Evolutionary conservation across 2,113 vertebrate genomes (phyloP), one percentile per base, ranked within the genome.

Genomic region (Oceanites oceanicus): DNA sequence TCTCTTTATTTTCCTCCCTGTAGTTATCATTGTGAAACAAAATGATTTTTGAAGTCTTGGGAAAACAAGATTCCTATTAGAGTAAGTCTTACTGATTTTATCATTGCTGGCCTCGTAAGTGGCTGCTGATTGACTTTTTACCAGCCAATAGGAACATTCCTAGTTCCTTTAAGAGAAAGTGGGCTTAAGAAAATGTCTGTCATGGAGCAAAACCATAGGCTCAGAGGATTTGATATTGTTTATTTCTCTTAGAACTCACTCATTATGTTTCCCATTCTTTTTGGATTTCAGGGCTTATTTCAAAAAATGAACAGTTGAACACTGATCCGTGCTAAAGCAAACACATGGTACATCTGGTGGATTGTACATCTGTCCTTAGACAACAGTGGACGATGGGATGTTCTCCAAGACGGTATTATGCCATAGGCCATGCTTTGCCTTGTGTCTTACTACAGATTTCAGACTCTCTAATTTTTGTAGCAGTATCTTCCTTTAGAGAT

Each of bases 261-360:
- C 85, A 95, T 97, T 97, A 87, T 94, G 71, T 94, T 97, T 96
- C 93, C 90, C 91, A 92, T 97, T 97, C 98, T 97, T 91, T 95
- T 90, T 96, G 96, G 90, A 97, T 98, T 98, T 97, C 74, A 96
- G 93, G 94, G 92, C 85, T 97, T 97, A 91, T 95, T 97, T 86
- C 26, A 80, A 88, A 94, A 88, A 86, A 89, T 72, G 88, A 95
- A 88, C 74, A 86, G 94, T 88, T 82, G 82, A 97, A 96, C 91
- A n/a, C 92, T 95, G 96, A 96, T 98, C 93, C 29, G 36, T 85
- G 70, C 91, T 98, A 92, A 97, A 93, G 67, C 77, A 97, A 96
- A 95, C 89, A 93, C 91, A 86, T 85, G 85, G 86, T 92, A 88
- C 76, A 86, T 97, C 92, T 96, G 90, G 81, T 91, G 90, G 52